Evolutionary conservation across 2,113 vertebrate genomes (phyloP), one percentile per base, ranked within the genome.

Genomic region (Sphaerodactylus townsendi): DNA sequence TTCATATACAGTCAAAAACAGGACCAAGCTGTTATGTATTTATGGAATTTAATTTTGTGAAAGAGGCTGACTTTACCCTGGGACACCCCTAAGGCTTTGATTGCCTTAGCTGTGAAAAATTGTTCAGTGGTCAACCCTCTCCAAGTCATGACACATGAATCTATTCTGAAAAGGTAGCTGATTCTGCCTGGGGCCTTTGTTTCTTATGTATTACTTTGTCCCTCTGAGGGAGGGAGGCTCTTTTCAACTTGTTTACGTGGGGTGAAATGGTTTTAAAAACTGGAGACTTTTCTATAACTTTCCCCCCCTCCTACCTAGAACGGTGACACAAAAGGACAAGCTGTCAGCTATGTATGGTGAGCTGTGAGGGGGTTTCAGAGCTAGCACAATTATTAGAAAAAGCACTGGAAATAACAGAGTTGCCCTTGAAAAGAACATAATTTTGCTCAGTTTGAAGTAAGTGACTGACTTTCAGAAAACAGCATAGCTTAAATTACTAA

Each of bases 401-500:
- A 85, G 66, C 39, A 37, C 17, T 35, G 66, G 39, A 78, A 85
- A 85, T 79, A 70, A 85, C 41, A 48, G 83, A 64, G 23, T 44
- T 84, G 68, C 33, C 50, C 68, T 62, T 64, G 76, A 79, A 79
- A 79, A 72, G 83, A 79, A 64, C 76, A 79, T 79, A 85, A 85
- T 85, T 85, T 85, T 84, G 76, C 83, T 78, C 83, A 71, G 83
- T 35, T 85, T 84, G 76, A 72, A 79, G 62, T 8, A 25, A n/a
- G 68, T 64, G 76, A 64, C 53, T 79, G 68, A 37, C 69, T 72
- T 85, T 64, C 68, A 79, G 50, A 79, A 62, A 78, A 14, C 41
- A 59, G 68, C 69, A 64, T 30, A 25, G 37, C 66, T 84, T 71
- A 62, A n/a, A 21, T 69, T 50, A 48, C 41, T 69, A 69, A 69